A percentile compares a stretch with the other conserved stretches of the same genome.
These are phyloP conservation scores for Tolmerus cingulatus DNA, from an alignment of 2,888 invertebrate genomes.

Conservation along the genomic window DNA sequence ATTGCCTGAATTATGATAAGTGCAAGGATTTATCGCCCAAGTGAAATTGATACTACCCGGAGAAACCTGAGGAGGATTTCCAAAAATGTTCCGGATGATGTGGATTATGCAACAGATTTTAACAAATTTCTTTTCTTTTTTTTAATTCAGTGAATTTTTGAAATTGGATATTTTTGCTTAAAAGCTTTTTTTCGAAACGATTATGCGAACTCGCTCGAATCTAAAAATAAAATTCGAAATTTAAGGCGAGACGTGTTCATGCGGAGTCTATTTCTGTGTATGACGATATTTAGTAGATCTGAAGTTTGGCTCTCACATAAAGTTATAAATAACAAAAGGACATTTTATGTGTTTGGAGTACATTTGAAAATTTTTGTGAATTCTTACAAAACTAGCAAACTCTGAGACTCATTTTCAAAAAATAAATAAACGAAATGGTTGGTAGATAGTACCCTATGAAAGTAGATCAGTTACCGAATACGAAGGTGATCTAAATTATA, in stretches of 20 bases:
- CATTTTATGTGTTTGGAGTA: conserved; percentile 2
- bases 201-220: conserved; percentile 2
- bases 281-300: conserved; percentile 18
- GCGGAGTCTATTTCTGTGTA: conserved; percentile 32
- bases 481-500: no score
- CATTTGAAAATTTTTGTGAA: background rate
- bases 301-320: background rate
- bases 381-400: background rate
- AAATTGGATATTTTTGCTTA: conserved; percentile 4
- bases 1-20: background rate
- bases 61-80: background rate
- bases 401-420: background rate
- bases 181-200: background rate
- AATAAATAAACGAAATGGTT: background rate
- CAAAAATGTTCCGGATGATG: background rate
- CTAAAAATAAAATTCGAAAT: conserved; percentile 40
- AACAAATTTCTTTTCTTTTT: background rate
- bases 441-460: no score
- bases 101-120: conserved; percentile 19
- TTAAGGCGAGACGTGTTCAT: conserved; percentile 13
- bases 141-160: background rate
- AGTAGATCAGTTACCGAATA: no score
- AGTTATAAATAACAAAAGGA: conserved; percentile 36
- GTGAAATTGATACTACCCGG: background rate
- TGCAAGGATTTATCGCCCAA: background rate